Conservation (phyloP, 2,797 vertebrate genomes). For the Parotocinclus haroldoi region DNA sequence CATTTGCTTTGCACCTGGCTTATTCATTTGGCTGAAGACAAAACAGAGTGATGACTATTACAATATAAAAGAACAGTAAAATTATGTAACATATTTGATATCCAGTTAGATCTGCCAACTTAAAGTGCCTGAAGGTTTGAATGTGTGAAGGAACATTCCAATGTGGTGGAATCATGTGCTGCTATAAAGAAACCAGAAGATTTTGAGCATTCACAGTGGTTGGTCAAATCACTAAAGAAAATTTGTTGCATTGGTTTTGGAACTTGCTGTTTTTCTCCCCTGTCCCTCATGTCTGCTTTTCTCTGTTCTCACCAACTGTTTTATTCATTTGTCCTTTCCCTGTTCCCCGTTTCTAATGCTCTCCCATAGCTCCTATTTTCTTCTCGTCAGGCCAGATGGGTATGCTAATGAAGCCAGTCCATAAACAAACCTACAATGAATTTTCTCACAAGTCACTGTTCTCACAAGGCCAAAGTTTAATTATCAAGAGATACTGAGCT, state of each 20-base stretch:
- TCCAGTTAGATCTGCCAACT: no score
- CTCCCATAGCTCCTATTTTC: constrained; percentile 4
- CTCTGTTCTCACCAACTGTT: constrained; percentile 14
- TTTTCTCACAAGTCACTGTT: constrained; percentile 21
- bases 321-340: constrained; percentile 37
- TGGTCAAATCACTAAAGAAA: no score
- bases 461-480: constrained; percentile 28
- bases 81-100: no score
- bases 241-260: no score
- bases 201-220: no score
- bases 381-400: constrained; percentile 15
- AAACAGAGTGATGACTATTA: no score
- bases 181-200: neutral
- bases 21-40: no score
- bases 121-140: no score
- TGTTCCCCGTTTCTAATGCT: constrained; percentile 26
- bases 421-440: constrained; percentile 24
- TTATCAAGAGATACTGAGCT: constrained; percentile 18
- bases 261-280: no score
- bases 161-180: constrained; percentile 7
- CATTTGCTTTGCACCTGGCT: no score
- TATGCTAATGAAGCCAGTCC: constrained; percentile 38
- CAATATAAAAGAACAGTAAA: no score
- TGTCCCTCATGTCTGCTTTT: constrained; percentile 2
- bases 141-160: neutral